Evolutionary conservation across 2,888 invertebrate species (phyloP), one percentile per base, ranked within the genome.

Genomic region (Lasioglossum vierecki): DNA sequence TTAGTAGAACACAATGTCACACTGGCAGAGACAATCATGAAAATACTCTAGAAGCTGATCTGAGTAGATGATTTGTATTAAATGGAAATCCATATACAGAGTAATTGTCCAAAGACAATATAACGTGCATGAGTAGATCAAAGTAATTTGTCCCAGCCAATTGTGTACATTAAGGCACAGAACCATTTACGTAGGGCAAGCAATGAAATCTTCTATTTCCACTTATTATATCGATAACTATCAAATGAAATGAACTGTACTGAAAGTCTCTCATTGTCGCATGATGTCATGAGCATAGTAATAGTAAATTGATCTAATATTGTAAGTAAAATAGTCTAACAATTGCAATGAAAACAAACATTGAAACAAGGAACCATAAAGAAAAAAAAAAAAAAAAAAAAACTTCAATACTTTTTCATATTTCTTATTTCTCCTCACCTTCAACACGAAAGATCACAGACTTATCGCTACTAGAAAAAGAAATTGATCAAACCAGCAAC

Each of bases 381-480:
- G 87, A 88, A 82, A 90, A 82, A 89, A 89, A 87, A 88, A 81
- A 90, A 18, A 90, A 18, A 66, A 4, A 66, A 57, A 63, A 53
- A 80, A 80, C 77, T 75, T 70, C 70, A 86, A 88, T 83, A 90
- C 85, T 89, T 90, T 91, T 92, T 85, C 41, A 91, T 85, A 83
- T 88, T 92, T 90, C 90, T 92, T 93, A 90, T 88, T 90, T 91
- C 68, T 68, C 93, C 93, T 94, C 77, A 91, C 93, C 92, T 91
- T 86, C 88, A 90, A 86, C 88, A 84, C 80, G 88, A 91, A 84
- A 88, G 71, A 86, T 41, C 84, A 85, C 57, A 82, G 84, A 84
- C 74, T 75, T 39, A 68, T 35, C 63, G 63, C 26, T 15, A 80
- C 26, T 63, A 75, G 60, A 71, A 80, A 84, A 83, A 88, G 84